phyloP scores from a whole-genome alignment of 1,140 invertebrate species.

The Tribolium madens region DNA sequence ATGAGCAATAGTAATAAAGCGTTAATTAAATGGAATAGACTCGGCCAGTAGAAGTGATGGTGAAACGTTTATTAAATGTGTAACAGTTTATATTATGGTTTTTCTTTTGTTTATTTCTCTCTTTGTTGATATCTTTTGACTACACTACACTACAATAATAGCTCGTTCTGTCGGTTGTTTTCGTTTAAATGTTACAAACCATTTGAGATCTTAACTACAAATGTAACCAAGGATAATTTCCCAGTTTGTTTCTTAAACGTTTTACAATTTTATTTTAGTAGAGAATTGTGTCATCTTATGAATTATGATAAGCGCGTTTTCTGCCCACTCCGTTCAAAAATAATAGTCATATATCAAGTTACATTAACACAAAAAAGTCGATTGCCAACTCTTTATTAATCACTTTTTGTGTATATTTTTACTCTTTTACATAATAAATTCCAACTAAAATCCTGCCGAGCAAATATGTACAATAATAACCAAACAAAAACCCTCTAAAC shows the following conservation, averaged over 20 bases:
- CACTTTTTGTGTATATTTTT: neutral
- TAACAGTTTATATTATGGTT: no score
- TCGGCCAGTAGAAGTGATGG: no score
- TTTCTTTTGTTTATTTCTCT: neutral
- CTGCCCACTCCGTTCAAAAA: neutral
- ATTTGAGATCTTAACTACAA: neutral
- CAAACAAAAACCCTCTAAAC: conserved; percentile 25
- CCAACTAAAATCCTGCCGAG: neutral
- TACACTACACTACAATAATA: neutral
- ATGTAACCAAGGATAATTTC: neutral
- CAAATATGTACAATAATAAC: conserved; percentile 10
- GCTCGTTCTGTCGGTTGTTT: neutral
- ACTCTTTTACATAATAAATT: neutral
- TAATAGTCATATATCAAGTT: conserved; percentile 6
- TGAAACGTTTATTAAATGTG: no score
- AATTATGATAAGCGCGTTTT: neutral
- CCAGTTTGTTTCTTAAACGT: neutral
- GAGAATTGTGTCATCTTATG: neutral
- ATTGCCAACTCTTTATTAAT: conserved; percentile 8
- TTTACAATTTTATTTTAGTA: neutral
- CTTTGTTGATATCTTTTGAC: neutral
- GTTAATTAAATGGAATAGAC: no score
- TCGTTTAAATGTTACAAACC: neutral
- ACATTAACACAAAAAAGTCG: conserved; percentile 9
- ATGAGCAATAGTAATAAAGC: neutral